Percentiles rank a stretch among this genome's conserved stretches.
phyloP scores from a whole-genome alignment of 2,113 vertebrate species.

The Callaeas wilsoni region DNA sequence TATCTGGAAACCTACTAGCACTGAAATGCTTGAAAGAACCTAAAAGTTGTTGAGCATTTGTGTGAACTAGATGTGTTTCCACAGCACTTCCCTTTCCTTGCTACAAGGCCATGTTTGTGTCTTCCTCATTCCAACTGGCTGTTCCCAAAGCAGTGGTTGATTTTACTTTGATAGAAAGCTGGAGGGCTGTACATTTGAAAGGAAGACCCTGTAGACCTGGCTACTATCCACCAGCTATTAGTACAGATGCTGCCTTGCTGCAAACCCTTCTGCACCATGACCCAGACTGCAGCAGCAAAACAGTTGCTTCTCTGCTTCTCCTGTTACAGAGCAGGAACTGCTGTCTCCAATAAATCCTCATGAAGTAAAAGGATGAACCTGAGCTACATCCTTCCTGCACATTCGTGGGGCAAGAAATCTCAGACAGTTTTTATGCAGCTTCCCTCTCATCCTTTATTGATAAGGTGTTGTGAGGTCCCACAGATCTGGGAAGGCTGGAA shows the following conservation, averaged over 20 bases:
- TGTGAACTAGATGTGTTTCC: background rate
- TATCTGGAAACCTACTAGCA: background rate
- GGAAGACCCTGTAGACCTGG: background rate
- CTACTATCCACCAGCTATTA: background rate
- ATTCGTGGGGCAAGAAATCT: background rate
- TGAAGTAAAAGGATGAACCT: background rate
- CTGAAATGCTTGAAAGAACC: background rate
- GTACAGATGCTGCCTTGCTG: background rate
- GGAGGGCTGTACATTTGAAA: background rate
- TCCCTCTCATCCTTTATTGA: background rate
- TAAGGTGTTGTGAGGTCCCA: background rate
- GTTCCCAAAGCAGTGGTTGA: background rate
- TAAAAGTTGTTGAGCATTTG: background rate
- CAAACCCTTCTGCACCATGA: background rate
- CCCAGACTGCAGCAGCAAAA: background rate
- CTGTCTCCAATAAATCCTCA: background rate
- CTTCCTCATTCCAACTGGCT: background rate
- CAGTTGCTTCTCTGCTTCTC: background rate
- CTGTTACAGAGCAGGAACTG: fast-evolving
- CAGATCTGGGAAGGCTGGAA: background rate
- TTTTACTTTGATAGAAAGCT: background rate
- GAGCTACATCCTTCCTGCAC: background rate
- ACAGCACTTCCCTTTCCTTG: background rate
- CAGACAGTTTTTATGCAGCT: background rate
- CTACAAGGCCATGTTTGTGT: background rate